Conservation (phyloP, 2,797 vertebrate species). For the Brachyalestes nurse region DNA sequence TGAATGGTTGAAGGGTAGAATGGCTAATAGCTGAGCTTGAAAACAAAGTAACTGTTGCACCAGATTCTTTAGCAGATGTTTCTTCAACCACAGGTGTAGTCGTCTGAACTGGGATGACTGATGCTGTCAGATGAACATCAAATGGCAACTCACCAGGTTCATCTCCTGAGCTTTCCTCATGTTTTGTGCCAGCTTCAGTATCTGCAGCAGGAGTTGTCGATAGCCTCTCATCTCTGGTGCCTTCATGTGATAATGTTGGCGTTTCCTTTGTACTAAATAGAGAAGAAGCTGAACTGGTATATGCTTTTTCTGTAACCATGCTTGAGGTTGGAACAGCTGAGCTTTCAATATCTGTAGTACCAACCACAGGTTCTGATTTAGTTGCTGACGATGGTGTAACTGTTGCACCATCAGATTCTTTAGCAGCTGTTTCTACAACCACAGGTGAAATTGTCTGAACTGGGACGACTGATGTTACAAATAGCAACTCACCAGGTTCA, state of each 20-base stretch:
- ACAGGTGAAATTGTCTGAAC: conserved; percentile 11
- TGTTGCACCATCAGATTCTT: background rate
- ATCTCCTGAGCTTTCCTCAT: conserved; percentile 46
- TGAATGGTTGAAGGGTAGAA: background rate
- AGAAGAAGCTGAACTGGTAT: background rate
- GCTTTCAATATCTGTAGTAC: conserved; percentile 12
- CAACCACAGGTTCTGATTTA: too few species aligned
- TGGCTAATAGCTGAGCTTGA: background rate
- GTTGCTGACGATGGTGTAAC: too few species aligned
- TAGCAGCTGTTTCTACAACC: background rate
- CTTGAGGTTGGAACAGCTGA: background rate
- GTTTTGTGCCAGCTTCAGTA: conserved; percentile 1
- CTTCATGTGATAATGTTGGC: background rate
- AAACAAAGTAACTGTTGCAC: background rate
- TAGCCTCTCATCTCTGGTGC: background rate
- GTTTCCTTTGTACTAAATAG: background rate
- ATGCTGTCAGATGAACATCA: conserved; percentile 15
- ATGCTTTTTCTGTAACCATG: background rate
- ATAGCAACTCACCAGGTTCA: background rate
- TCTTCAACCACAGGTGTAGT: background rate
- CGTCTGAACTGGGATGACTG: conserved; percentile 16
- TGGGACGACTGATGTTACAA: conserved; percentile 14
- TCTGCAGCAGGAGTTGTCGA: conserved; percentile 19
- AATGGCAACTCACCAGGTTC: background rate
- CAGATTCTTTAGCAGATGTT: background rate